Evolutionary conservation across 2,888 invertebrate species (phyloP), one percentile per base, ranked within the genome.

Genomic region (Amphipyra tragopoginis): DNA sequence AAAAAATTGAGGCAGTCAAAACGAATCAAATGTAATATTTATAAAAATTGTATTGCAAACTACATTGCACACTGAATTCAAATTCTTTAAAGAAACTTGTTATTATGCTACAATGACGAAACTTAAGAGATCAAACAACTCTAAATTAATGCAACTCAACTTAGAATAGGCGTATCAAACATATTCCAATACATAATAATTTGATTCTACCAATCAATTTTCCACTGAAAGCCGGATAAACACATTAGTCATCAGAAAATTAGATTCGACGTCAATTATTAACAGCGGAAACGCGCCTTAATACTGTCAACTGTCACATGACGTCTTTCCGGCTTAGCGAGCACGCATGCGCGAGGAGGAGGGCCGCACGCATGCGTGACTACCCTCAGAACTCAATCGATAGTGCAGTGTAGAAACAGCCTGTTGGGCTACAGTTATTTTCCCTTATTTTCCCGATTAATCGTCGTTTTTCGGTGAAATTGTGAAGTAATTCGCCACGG

Each of bases 361-460:
- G 29, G 29, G 42, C 10, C 48, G 11, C 72, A 83, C 91, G 91
- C 92, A 86, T 78, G 92, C 93, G 91, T 83, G 81, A 58, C 82
- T 81, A 83, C 83, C 84, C 84, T 75, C 74, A 65, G 59, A 72
- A 56, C 56, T 67, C 77, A 89, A 94, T 94, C 94, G 88, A 94
- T 94, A 93, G 88, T 90, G 92, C 90, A 91, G 84, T 86, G 80
- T 86, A 66, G 85, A 90, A 90, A 93, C 93, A 91, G 93, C 91
- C 93, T 92, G 93, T 93, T 91, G 91, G 86, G 89, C 89, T 86
- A 87, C 79, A 82, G 83, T 77, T 82, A 83, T 84, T 84, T 82
- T 84, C 82, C 79, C 85, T 85, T 83, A 73, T 75, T 85, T 82
- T 81, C 69, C 74, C 80, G 83, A 81, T 77, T 74, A 81, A 78